These are phyloP conservation scores for Apotomis capreana DNA, from an alignment of 2,888 invertebrate genomes.

Conservation along the genomic window DNA sequence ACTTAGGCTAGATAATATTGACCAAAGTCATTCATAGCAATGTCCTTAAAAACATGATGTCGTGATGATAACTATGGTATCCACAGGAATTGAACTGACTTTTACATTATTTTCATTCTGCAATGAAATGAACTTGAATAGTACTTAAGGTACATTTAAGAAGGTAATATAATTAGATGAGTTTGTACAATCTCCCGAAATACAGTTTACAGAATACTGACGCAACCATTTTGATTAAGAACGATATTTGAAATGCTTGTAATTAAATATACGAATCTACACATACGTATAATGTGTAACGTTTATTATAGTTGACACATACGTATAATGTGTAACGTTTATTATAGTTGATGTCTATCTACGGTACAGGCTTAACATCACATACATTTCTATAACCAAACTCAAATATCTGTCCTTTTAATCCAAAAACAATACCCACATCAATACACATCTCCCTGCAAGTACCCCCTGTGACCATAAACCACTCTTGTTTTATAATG, in stretches of 20 bases:
- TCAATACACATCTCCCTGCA: not conserved
- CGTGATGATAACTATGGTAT: too few relatives aligned
- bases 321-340: not conserved
- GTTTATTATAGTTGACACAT: not conserved
- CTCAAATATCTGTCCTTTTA: too few relatives aligned
- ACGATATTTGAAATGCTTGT: constrained; percentile 9
- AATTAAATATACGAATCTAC: constrained; percentile 23
- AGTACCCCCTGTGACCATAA: not conserved
- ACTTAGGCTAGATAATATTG: too few relatives aligned
- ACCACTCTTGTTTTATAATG: not conserved
- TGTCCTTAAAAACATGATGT: too few relatives aligned
- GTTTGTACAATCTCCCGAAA: constrained; percentile 13
- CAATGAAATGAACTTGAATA: too few relatives aligned
- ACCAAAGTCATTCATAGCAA: too few relatives aligned
- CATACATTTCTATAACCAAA: not conserved
- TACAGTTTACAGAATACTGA: constrained; percentile 8
- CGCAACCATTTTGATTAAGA: constrained; percentile 3
- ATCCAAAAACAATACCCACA: too few relatives aligned
- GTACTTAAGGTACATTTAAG: not conserved
- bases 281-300: not conserved
- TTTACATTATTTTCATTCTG: too few relatives aligned
- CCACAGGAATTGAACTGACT: too few relatives aligned
- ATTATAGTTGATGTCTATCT: not conserved
- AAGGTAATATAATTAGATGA: constrained; percentile 1
- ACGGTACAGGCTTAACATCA: not conserved